Conservation (phyloP, 1,140 invertebrate species). For the Hyphantria cunea region DNA sequence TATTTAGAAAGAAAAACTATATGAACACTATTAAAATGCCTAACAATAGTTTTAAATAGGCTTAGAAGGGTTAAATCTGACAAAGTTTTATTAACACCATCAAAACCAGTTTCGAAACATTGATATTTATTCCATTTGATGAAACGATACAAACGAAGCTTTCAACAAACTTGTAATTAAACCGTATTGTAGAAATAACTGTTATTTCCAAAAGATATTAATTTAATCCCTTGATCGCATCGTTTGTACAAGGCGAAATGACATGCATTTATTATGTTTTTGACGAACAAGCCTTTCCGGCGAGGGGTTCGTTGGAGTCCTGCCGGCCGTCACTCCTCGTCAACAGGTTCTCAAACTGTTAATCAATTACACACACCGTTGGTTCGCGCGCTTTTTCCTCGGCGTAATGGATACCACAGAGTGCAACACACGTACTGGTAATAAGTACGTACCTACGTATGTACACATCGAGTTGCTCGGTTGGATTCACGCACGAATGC, state of each 20-base stretch:
- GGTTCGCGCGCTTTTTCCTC: constrained; percentile 67
- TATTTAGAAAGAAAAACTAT: too few relatives aligned
- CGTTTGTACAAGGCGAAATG: constrained; percentile 35
- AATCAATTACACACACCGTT: constrained; percentile 75
- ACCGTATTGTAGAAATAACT: constrained; percentile 30
- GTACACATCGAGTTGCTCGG: constrained; percentile 46
- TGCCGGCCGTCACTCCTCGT: constrained; percentile 29
- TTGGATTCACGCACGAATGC: constrained; percentile 65
- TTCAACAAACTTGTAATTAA: neutral
- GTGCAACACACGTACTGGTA: constrained; percentile 60
- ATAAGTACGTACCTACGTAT: constrained; percentile 51
- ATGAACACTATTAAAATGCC: too few relatives aligned
- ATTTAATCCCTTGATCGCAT: constrained; percentile 27
- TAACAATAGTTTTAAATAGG: too few relatives aligned
- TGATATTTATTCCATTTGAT: too few relatives aligned
- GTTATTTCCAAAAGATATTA: constrained; percentile 19
- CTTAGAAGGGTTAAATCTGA: too few relatives aligned
- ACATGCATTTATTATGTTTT: constrained; percentile 62
- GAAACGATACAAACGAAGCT: too few relatives aligned
- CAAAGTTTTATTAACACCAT: too few relatives aligned
- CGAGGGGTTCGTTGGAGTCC: constrained; percentile 5
- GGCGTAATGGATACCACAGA: constrained; percentile 70
- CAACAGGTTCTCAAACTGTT: constrained; percentile 58
- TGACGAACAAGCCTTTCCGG: constrained; percentile 38
- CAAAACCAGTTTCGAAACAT: too few relatives aligned